These are phyloP conservation scores for Notarius lentiginosus DNA, from an alignment of 2,113 vertebrate species.

Conservation along the genomic window DNA sequence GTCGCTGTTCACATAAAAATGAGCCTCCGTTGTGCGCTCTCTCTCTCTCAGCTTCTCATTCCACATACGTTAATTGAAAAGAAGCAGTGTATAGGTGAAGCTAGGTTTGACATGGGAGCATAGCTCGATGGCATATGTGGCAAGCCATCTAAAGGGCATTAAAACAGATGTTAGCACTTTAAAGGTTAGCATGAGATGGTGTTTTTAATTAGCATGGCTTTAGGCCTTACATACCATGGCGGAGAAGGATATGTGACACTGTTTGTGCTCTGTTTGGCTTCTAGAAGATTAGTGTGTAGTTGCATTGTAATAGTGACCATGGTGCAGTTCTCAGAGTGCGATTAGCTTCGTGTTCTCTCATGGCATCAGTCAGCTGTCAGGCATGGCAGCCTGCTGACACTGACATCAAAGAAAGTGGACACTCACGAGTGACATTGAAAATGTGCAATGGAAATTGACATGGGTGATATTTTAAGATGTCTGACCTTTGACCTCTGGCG, in stretches of 20 bases:
- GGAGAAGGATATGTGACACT: not conserved
- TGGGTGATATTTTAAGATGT: constrained; percentile 41
- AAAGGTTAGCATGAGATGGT: constrained; percentile 68
- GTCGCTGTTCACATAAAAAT: constrained; percentile 59
- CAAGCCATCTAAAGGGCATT: constrained; percentile 67
- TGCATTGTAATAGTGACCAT: constrained; percentile 28
- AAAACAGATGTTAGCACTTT: constrained; percentile 59
- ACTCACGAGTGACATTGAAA: constrained; percentile 39
- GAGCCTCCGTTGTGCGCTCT: constrained; percentile 27
- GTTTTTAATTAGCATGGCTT: constrained; percentile 66
- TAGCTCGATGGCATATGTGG: constrained; percentile 50
- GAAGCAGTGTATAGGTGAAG: constrained; percentile 43
- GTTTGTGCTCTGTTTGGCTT: constrained; percentile 34
- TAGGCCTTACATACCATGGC: not conserved
- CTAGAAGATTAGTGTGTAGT: constrained; percentile 31
- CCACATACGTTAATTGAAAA: constrained; percentile 48
- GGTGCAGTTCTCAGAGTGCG: constrained; percentile 34
- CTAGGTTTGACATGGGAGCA: constrained; percentile 49
- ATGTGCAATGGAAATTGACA: constrained; percentile 38
- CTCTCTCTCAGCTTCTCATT: constrained; percentile 18
- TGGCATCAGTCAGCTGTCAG: constrained; percentile 56
- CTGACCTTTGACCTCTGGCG: constrained; percentile 25
- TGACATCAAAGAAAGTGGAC: constrained; percentile 27
- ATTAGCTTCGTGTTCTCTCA: constrained; percentile 56
- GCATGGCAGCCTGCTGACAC: constrained; percentile 33